Base-by-base conservation (phyloP, 1,140 invertebrate species). In the Chlorops oryzae region DNA sequence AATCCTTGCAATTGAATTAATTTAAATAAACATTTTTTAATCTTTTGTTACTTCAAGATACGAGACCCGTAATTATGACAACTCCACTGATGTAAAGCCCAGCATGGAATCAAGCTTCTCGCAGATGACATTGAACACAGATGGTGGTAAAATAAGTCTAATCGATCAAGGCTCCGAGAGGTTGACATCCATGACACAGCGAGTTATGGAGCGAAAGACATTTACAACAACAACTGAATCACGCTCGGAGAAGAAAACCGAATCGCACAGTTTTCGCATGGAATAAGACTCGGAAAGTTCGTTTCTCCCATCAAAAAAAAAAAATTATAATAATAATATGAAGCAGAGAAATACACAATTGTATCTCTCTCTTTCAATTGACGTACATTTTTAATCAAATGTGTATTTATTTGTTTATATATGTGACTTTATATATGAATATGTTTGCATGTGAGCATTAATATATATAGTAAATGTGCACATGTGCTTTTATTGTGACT, bases 151-250 rank as follows among this genome's bases (percentile, higher is more conserved):
- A 52, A 39, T 71, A 5, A 65, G 61, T 57, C 56, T 69, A 42
- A 56, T 67, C 15, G 69, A 71, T 51, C 60, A 59, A 20, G 63
- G 68, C 20, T 67, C 65, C 1, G 57, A 65, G 46, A 57, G 68
- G 13, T 59, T 71, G 23, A 58, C 61, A 25, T 77, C 77, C 3
- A 74, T 73, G 62, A 77, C 73, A 20, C 76, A 78, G 51, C 77
- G 76, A 35, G 73, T 78, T 18, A 76, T 75, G 47, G 77, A 78
- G 51, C 76, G 77, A 42, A 78, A 78, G 56, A 77, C 75, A 12
- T 67, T 77, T 12, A 77, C 76, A 0, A 76, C 66, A 52, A 78
- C 75, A 10, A 74, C 72, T 27, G 76, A 76, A 28, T 76, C 71
- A 52, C 70, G 73, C 3, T 73, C 75, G 22, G 76, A 78, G 51